Conservation (phyloP, 1,140 invertebrate genomes). For the Tetragnatha versicolor region DNA sequence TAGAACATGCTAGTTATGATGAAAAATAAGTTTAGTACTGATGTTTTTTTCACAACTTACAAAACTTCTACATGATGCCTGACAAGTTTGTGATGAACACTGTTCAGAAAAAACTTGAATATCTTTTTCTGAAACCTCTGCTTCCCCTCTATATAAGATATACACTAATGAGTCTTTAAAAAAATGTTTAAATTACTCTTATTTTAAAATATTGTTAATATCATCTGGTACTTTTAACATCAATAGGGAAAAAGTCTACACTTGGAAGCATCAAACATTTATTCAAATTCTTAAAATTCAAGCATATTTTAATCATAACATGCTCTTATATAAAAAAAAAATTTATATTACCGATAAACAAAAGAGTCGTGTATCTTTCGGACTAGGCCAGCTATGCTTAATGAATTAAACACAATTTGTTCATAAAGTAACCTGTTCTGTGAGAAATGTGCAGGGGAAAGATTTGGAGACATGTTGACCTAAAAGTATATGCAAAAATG, state of each 20-base stretch:
- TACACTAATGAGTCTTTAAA: too few species aligned
- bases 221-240: too few species aligned
- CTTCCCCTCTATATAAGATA: slow-evolving; percentile 36
- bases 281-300: too few species aligned
- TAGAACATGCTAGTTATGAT: too few species aligned
- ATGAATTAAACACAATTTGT: slow-evolving; percentile 87
- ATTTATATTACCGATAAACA: slow-evolving; percentile 55
- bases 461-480: slow-evolving; percentile 98
- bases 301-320: too few species aligned
- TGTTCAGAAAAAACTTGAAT: slow-evolving; percentile 63
- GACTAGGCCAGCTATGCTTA: slow-evolving; percentile 81
- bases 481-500: slow-evolving; percentile 59
- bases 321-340: too few species aligned
- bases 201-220: too few species aligned
- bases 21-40: background rate
- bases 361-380: slow-evolving; percentile 63
- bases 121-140: slow-evolving; percentile 56
- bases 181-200: too few species aligned
- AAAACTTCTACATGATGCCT: slow-evolving; percentile 11
- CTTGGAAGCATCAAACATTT: too few species aligned
- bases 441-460: slow-evolving; percentile 90
- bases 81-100: slow-evolving; percentile 11
- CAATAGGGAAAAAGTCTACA: too few species aligned
- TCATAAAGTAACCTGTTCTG: slow-evolving; percentile 89
- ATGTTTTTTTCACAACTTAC: background rate